Conservation (phyloP, 2,888 invertebrate species). For the Caenorhabditis sp. region DNA sequence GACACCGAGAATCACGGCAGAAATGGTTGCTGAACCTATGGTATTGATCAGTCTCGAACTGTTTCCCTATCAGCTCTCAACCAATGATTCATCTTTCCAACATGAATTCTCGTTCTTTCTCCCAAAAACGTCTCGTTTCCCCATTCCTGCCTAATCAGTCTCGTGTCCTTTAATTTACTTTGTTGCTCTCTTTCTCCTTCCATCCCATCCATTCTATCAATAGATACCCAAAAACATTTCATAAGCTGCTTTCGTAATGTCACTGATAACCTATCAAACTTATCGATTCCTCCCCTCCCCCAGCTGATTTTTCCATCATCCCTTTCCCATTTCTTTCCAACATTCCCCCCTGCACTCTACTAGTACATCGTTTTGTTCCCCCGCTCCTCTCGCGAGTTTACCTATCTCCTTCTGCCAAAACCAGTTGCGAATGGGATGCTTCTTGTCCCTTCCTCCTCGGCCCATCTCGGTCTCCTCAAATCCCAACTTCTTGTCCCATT, state of each 20-base stretch:
- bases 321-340: not conserved
- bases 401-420: constrained; percentile 5
- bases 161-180: not conserved
- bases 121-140: not conserved
- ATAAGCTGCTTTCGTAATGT: constrained; percentile 34
- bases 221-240: constrained; percentile 44
- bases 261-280: constrained; percentile 14
- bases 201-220: not conserved
- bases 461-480: constrained; percentile 11
- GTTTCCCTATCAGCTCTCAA: too few relatives aligned
- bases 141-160: not conserved
- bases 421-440: constrained; percentile 1
- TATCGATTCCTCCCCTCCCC: not conserved
- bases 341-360: not conserved
- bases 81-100: too few relatives aligned
- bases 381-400: constrained; percentile 15
- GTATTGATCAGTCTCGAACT: constrained; percentile 9
- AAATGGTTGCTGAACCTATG: constrained; percentile 2
- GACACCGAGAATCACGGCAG: constrained; percentile 53
- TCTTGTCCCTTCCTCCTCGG: not conserved
- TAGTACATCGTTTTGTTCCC: constrained; percentile 19
- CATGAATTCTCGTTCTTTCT: not conserved
- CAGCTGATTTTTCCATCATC: not conserved
- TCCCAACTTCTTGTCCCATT: constrained; percentile 9
- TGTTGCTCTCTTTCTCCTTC: not conserved